phyloP scores from a whole-genome alignment of 1,140 invertebrate genomes.

The Trichoplusia ni region DNA sequence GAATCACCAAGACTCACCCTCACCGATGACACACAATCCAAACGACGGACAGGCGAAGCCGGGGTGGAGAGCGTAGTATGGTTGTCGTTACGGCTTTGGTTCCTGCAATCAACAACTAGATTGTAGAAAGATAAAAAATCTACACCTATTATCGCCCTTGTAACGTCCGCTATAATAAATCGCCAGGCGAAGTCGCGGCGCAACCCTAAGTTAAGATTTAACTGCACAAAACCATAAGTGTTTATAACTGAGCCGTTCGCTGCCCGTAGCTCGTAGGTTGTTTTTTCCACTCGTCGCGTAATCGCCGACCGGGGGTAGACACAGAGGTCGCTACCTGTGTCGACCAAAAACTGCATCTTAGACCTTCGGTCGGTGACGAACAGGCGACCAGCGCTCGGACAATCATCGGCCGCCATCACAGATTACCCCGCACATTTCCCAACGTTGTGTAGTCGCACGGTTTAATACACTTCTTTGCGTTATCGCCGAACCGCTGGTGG shows the following conservation, averaged over 20 bases:
- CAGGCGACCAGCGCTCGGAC: constrained; percentile 12
- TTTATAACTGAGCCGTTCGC: constrained; percentile 39
- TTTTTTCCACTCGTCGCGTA: constrained; percentile 3
- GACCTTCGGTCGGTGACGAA: too few species aligned
- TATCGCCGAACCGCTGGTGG: neutral
- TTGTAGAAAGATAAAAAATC: constrained; percentile 56
- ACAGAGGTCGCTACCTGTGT: too few species aligned
- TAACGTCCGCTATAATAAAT: constrained; percentile 45
- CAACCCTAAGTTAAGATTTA: constrained; percentile 40
- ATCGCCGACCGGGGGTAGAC: constrained; percentile 4
- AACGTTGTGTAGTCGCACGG: neutral
- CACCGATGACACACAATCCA: constrained; percentile 11
- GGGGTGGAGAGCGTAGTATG: constrained; percentile 22
- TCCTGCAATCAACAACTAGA: constrained; percentile 46
- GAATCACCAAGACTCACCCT: constrained; percentile 36
- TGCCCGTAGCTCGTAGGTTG: constrained; percentile 34
- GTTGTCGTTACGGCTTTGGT: constrained; percentile 37
- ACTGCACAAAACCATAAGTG: constrained; percentile 33
- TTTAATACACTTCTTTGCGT: neutral
- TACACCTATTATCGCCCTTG: constrained; percentile 60
- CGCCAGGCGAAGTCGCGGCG: constrained; percentile 40
- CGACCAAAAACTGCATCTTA: too few species aligned
- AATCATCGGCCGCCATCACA: constrained; percentile 11
- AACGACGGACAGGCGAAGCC: neutral
- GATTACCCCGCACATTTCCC: neutral